Base-by-base conservation (phyloP, 2,888 invertebrate genomes). In the Cyaniris semiargus region DNA sequence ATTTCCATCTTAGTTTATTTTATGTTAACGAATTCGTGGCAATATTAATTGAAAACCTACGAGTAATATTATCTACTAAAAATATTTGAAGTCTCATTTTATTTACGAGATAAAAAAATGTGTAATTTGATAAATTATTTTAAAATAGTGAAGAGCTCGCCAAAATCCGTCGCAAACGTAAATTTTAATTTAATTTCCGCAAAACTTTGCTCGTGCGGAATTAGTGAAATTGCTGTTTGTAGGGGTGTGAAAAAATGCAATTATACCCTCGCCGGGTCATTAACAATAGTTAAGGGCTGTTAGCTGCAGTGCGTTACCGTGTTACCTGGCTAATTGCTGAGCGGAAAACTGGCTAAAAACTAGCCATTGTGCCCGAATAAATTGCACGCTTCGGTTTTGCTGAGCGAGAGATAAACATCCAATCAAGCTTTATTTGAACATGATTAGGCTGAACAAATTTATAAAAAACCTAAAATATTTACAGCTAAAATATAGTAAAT, bases 211-310 rank as follows among this genome's bases (percentile, higher is more conserved):
- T 88, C 87, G 87, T 87, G 86, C 85, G 84, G 88, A 91, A 93
- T 91, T 90, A 90, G 90, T 89, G 88, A 85, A 91, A 91, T 89
- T 87, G 88, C 89, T 87, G 86, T 89, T 89, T 88, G 87, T 86
- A 53, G 86, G 84, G 88, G 88, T 87, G 88, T 86, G 87, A 91
- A 92, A 92, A 85, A 85, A 84, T 88, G 89, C 89, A 92, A 93
- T 93, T 92, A 92, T 86, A 84, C 90, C 88, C 93, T 92, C 86
- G 88, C 84, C 83, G 87, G 85, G 91, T 90, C 93, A 90, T 93
- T 93, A 93, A 92, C 91, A 88, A 91, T 90, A 91, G 91, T 92
- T 90, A 90, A 83, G 83, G 82, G 82, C 79, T 83, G 82, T 79
- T 78, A 79, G 75, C 72, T 78, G 78, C 79, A 78, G 78, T 79